A percentile compares a stretch with the other conserved stretches of the same genome.
These are phyloP conservation scores for Synergus japonicus DNA, from an alignment of 2,888 invertebrate genomes.

Conservation along the genomic window DNA sequence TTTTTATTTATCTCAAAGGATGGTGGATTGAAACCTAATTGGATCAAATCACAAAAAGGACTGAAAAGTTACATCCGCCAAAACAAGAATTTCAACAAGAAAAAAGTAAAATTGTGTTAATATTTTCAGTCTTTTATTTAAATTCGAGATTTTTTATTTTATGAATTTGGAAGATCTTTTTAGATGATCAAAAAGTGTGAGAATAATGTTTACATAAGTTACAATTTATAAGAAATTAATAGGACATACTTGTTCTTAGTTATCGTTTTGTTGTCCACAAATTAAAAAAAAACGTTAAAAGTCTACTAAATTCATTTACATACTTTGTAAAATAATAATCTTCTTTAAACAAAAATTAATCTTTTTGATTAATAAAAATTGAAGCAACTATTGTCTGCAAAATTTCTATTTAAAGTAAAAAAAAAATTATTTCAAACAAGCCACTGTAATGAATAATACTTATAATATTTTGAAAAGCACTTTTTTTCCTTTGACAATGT, in stretches of 20 bases:
- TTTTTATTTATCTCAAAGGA: background rate
- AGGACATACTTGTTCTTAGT: background rate
- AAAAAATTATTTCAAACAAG: background rate
- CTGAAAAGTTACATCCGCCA: background rate
- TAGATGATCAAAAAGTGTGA: background rate
- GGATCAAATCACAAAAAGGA: background rate
- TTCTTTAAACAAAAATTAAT: background rate
- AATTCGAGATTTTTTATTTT: background rate
- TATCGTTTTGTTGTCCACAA: background rate
- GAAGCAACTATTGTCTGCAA: background rate
- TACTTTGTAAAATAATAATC: background rate
- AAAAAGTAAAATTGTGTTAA: background rate
- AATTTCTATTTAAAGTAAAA: background rate
- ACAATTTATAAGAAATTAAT: background rate
- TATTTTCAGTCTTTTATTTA: background rate
- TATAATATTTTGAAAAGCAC: background rate
- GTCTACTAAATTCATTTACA: background rate
- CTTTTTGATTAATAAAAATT: background rate
- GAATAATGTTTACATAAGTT: background rate
- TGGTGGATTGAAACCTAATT: background rate
- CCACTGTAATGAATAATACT: background rate
- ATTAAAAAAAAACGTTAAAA: background rate
- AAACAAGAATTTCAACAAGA: constrained; percentile 3
- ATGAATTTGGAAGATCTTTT: background rate
- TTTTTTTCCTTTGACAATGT: background rate